A percentile compares a stretch with the other conserved stretches of the same genome.
These are phyloP conservation scores for Drosophila rubida DNA, from an alignment of 2,888 invertebrate species.

Conservation along the genomic window DNA sequence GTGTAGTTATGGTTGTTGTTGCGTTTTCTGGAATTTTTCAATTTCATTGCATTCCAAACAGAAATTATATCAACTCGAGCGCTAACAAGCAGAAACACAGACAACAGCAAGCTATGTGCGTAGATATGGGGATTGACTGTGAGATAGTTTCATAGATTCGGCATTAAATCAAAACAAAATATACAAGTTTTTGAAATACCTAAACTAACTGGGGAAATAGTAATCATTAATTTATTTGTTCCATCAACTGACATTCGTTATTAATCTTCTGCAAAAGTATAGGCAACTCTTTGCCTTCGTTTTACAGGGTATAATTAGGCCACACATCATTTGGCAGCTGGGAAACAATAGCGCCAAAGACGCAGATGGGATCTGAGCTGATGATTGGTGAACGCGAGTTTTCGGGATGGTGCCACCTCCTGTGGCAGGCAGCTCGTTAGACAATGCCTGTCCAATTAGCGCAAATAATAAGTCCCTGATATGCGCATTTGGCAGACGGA, in stretches of 20 bases:
- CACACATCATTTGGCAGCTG: conserved; percentile 40
- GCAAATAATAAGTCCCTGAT: conserved; percentile 50
- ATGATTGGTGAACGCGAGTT: background rate
- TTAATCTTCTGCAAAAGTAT: background rate
- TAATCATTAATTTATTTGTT: no score
- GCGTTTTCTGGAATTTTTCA: conserved; percentile 39
- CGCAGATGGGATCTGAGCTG: conserved; percentile 14
- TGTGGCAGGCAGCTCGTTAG: conserved; percentile 12
- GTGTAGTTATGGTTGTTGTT: conserved; percentile 6
- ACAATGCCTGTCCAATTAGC: conserved; percentile 64
- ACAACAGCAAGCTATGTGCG: conserved; percentile 3
- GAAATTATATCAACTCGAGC: conserved; percentile 37
- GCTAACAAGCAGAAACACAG: conserved; percentile 16
- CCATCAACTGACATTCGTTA: no score
- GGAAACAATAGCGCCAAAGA: conserved; percentile 54
- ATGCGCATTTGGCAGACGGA: conserved; percentile 62
- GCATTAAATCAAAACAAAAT: no score
- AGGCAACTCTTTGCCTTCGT: background rate
- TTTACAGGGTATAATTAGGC: conserved; percentile 18
- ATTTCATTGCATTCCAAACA: conserved; percentile 39
- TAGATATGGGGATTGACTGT: background rate
- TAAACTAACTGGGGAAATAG: no score
- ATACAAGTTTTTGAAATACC: no score
- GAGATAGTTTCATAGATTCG: background rate
- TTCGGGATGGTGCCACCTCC: conserved; percentile 24